phyloP scores from a whole-genome alignment of 2,888 invertebrate species.

The Leptopterna dolabrata region DNA sequence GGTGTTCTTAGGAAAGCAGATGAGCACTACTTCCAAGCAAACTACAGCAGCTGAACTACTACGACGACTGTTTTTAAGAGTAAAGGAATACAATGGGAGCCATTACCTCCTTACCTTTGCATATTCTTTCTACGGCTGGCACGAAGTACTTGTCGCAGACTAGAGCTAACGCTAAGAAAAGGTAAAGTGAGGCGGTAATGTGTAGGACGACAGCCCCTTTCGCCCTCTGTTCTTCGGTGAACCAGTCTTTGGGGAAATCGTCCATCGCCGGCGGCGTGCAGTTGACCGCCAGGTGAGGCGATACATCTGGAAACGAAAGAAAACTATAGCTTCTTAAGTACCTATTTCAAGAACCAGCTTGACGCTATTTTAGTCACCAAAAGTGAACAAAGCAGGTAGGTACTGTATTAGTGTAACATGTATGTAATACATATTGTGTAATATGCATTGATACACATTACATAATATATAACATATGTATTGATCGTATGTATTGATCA shows the following conservation, averaged over 20 bases:
- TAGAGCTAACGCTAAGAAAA: conserved; percentile 74
- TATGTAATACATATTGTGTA: too few relatives aligned
- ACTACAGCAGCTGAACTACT: too few relatives aligned
- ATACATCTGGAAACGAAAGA: conserved; percentile 46
- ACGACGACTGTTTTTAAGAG: neutral
- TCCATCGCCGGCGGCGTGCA: conserved; percentile 74
- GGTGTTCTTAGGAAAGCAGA: too few relatives aligned
- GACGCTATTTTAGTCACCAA: too few relatives aligned
- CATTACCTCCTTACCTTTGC: conserved; percentile 69
- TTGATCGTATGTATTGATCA: too few relatives aligned
- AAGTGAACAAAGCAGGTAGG: too few relatives aligned
- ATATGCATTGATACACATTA: too few relatives aligned
- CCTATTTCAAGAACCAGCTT: neutral
- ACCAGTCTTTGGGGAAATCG: conserved; percentile 73
- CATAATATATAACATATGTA: too few relatives aligned
- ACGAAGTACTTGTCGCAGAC: conserved; percentile 78
- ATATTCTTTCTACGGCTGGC: conserved; percentile 74
- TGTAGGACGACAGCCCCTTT: conserved; percentile 73
- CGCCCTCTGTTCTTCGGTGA: conserved; percentile 70
- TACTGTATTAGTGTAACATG: too few relatives aligned
- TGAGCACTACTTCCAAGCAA: too few relatives aligned
- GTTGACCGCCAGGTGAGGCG: conserved; percentile 64
- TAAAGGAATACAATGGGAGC: neutral
- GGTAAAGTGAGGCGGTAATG: conserved; percentile 72
- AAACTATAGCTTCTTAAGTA: neutral